A percentile compares a stretch with the other conserved stretches of the same genome.
Conservation (phyloP, 2,888 invertebrate species). For the Lasioglossum leucozonium region DNA sequence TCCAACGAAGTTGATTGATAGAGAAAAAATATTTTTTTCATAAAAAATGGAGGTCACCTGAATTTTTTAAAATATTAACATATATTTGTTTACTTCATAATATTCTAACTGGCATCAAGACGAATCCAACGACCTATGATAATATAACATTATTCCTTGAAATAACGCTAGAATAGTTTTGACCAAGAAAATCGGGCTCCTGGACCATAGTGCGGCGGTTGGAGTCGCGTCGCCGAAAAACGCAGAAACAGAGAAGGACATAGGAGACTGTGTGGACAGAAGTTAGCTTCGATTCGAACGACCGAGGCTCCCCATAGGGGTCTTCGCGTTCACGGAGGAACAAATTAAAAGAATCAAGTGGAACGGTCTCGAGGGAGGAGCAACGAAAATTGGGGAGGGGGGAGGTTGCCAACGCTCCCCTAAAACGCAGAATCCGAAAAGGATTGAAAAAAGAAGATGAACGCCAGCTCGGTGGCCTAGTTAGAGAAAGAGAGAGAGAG, state of each 20-base stretch:
- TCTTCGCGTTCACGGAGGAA: neutral
- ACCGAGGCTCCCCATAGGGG: neutral
- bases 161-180: too few species aligned
- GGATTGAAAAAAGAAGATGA: neutral
- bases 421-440: slow-evolving; percentile 5
- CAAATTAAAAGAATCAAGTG: slow-evolving; percentile 14
- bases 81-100: too few species aligned
- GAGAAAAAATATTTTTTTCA: too few species aligned
- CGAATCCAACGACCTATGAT: too few species aligned
- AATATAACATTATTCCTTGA: too few species aligned
- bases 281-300: slow-evolving; percentile 5
- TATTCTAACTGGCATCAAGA: too few species aligned
- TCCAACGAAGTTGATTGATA: too few species aligned
- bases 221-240: neutral
- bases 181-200: too few species aligned
- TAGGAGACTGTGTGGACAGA: neutral
- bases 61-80: too few species aligned
- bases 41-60: too few species aligned
- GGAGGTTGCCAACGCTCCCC: neutral
- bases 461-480: slow-evolving; percentile 1
- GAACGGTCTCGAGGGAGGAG: neutral
- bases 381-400: neutral
- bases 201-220: too few species aligned
- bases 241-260: neutral
- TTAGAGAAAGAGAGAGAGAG: neutral